Evolutionary conservation across 2,797 vertebrate genomes (phyloP).

Genomic region (Bradypodion pumilum): DNA sequence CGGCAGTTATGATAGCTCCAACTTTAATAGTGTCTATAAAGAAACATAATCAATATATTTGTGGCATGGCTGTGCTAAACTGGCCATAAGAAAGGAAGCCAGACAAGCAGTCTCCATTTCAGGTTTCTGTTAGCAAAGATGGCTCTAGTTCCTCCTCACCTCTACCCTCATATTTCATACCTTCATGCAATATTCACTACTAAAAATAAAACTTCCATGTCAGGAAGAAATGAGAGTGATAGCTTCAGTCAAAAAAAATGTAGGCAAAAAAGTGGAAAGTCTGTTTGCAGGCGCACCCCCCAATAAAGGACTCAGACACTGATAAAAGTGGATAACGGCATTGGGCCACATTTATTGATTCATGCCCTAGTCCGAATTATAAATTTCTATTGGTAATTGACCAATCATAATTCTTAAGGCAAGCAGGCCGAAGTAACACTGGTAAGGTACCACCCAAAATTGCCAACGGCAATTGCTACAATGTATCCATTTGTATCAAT

Average conservation of each 20-base stretch:
- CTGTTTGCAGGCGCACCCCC: too few species aligned
- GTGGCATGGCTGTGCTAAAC: conserved; percentile 15
- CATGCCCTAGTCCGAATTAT: too few species aligned
- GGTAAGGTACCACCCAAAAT: too few species aligned
- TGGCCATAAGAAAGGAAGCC: conserved; percentile 27
- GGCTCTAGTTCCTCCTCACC: conserved; percentile 1
- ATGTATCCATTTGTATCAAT: too few species aligned
- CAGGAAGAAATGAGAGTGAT: conserved; percentile 5
- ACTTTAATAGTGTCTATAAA: background rate
- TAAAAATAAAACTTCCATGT: conserved; percentile 21
- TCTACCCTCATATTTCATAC: conserved; percentile 8
- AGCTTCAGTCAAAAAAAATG: conserved; percentile 8
- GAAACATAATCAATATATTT: conserved; percentile 35
- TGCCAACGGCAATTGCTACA: too few species aligned
- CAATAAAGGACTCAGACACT: too few species aligned
- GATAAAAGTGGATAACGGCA: too few species aligned
- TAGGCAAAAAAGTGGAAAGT: background rate
- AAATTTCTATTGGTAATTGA: too few species aligned
- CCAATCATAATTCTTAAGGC: too few species aligned
- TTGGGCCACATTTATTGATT: too few species aligned
- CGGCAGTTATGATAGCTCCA: background rate
- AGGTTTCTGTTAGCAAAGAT: conserved; percentile 8
- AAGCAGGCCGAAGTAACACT: too few species aligned
- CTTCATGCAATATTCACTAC: conserved; percentile 31
- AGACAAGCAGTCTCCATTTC: conserved; percentile 19